These are phyloP conservation scores for Carcinoscorpius rotundicauda DNA, from an alignment of 1,140 invertebrate species.

Conservation along the genomic window DNA sequence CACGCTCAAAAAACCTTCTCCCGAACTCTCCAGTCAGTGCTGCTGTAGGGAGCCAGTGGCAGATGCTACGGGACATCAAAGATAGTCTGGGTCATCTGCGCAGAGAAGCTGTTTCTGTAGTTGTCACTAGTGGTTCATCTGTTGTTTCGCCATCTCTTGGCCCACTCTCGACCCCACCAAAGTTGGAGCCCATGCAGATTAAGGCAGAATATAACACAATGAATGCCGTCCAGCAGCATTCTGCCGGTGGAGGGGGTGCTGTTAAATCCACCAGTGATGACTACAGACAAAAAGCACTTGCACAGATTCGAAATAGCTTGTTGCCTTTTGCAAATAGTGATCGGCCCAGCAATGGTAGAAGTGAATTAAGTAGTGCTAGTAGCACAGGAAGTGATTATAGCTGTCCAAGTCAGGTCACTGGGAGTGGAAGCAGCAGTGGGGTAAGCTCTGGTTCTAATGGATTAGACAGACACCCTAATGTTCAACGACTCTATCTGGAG, in stretches of 20 bases:
- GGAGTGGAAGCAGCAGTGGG: not conserved
- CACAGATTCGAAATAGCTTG: slow-evolving; percentile 70
- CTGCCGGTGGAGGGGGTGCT: not conserved
- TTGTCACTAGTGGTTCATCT: slow-evolving; percentile 13
- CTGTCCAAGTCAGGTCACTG: not conserved
- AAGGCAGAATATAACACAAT: slow-evolving; percentile 12
- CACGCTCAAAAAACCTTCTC: not conserved
- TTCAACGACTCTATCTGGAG: too few relatives aligned
- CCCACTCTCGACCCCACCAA: not conserved
- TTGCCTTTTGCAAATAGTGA: slow-evolving; percentile 38
- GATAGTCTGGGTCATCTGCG: slow-evolving; percentile 30
- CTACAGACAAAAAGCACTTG: slow-evolving; percentile 73
- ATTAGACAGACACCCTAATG: not conserved
- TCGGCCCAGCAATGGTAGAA: not conserved
- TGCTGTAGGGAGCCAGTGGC: slow-evolving; percentile 28
- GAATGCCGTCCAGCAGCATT: not conserved
- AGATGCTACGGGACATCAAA: slow-evolving; percentile 31
- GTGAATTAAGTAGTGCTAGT: slow-evolving; percentile 2
- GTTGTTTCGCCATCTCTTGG: not conserved
- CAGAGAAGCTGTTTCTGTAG: slow-evolving; percentile 20
- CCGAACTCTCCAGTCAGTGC: slow-evolving; percentile 10
- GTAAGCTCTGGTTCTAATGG: not conserved
- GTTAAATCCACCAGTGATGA: not conserved
- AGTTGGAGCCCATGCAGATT: slow-evolving; percentile 14
- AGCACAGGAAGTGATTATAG: not conserved